Evolutionary conservation across 1,140 invertebrate genomes (phyloP).

Genomic region (Listronotus bonariensis): DNA sequence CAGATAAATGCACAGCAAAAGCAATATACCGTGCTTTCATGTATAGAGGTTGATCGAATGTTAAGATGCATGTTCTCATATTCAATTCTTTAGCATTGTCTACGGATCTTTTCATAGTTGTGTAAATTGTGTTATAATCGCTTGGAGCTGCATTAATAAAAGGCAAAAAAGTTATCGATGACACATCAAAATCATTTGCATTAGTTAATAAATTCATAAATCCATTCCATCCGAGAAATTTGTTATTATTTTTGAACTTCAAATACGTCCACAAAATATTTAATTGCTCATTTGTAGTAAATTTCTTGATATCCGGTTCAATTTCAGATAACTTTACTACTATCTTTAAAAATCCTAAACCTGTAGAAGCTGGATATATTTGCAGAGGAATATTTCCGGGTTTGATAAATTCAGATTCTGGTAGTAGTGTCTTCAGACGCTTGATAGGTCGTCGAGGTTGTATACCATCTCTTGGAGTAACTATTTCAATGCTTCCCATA

Average conservation of each 20-base stretch:
- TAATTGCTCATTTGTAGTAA: constrained; percentile 12
- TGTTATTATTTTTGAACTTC: constrained; percentile 24
- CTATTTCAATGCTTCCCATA: constrained; percentile 39
- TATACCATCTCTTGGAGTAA: constrained; percentile 25
- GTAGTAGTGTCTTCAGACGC: constrained; percentile 22
- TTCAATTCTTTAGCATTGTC: constrained; percentile 20
- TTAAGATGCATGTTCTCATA: constrained; percentile 36
- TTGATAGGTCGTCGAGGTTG: constrained; percentile 22
- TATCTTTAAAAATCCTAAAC: constrained; percentile 25
- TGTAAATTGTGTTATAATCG: constrained; percentile 34
- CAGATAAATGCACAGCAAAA: constrained; percentile 19
- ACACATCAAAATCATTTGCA: constrained; percentile 33
- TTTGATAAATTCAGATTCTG: constrained; percentile 24
- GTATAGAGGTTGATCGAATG: constrained; percentile 21
- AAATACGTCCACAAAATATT: constrained; percentile 30
- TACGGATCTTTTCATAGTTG: constrained; percentile 13
- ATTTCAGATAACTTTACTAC: constrained; percentile 4
- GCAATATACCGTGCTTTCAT: constrained; percentile 3
- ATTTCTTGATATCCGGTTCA: constrained; percentile 19
- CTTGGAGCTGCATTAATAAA: constrained; percentile 35
- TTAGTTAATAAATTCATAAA: constrained; percentile 36
- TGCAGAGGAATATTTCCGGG: constrained; percentile 24
- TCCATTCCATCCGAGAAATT: constrained; percentile 29
- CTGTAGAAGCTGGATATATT: constrained; percentile 26
- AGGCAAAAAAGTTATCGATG: constrained; percentile 31